Evolutionary conservation across 1,140 invertebrate species (phyloP).

Genomic region (Sitophilus oryzae): DNA sequence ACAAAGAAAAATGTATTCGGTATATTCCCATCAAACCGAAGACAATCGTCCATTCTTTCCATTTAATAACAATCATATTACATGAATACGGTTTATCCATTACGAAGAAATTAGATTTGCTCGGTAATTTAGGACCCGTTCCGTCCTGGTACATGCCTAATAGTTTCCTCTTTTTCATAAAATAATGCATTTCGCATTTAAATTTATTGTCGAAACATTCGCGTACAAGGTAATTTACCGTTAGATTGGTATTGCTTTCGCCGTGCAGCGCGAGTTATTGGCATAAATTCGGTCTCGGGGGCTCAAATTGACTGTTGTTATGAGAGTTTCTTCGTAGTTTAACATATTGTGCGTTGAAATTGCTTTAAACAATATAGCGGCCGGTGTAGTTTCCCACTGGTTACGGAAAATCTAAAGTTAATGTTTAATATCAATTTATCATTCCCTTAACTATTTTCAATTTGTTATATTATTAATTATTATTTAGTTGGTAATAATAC

Average conservation of each 20-base stretch:
- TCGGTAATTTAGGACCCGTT: constrained; percentile 10
- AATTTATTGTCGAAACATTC: neutral
- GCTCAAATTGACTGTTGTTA: neutral
- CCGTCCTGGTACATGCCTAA: constrained; percentile 9
- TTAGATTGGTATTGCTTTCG: neutral
- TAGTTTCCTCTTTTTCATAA: neutral
- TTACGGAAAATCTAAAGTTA: too few relatives aligned
- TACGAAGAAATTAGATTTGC: constrained; percentile 9
- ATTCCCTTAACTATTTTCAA: too few relatives aligned
- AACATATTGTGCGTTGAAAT: neutral
- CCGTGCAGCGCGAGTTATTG: neutral
- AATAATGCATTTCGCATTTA: constrained; percentile 3
- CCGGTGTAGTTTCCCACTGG: too few relatives aligned
- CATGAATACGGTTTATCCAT: neutral
- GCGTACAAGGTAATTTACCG: neutral
- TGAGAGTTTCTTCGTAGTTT: neutral
- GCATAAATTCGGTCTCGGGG: neutral
- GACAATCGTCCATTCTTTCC: neutral
- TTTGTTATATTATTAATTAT: too few relatives aligned
- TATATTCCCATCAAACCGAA: too few relatives aligned
- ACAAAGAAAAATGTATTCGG: too few relatives aligned
- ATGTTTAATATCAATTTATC: too few relatives aligned
- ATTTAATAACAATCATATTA: constrained; percentile 2
- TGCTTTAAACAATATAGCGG: too few relatives aligned
- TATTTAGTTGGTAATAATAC: too few relatives aligned